Conservation (phyloP, 2,113 vertebrate genomes). For the Gila orcuttii region DNA sequence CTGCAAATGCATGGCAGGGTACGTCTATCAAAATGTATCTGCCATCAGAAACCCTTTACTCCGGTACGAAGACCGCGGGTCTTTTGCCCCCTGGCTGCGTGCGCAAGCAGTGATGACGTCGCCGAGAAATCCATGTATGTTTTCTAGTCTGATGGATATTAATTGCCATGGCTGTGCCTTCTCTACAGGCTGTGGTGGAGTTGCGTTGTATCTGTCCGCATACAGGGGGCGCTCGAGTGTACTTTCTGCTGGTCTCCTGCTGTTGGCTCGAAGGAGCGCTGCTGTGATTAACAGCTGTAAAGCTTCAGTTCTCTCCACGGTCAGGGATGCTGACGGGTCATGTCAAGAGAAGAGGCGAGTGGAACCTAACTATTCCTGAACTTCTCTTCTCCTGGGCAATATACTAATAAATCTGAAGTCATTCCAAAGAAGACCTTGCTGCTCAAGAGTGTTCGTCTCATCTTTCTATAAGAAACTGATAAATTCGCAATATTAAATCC, state of each 20-base stretch:
- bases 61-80: no score
- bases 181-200: background rate
- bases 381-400: background rate
- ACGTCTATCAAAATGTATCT: no score
- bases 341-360: slow-evolving; percentile 44
- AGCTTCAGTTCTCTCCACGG: slow-evolving; percentile 26
- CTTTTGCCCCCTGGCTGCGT: no score
- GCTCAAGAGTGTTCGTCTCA: background rate
- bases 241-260: slow-evolving; percentile 17
- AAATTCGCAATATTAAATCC: background rate
- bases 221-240: slow-evolving; percentile 10
- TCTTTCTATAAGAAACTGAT: background rate
- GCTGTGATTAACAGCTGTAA: slow-evolving; percentile 36
- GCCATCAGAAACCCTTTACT: no score
- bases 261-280: background rate
- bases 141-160: background rate
- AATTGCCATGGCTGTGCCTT: background rate
- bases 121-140: no score
- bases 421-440: background rate
- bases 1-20: no score
- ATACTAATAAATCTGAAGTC: background rate
- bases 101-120: no score
- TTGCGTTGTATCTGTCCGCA: background rate
- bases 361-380: slow-evolving; percentile 34
- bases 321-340: slow-evolving; percentile 46